These are phyloP conservation scores for Cherax destructor DNA, from an alignment of 1,140 invertebrate genomes.

Conservation along the genomic window DNA sequence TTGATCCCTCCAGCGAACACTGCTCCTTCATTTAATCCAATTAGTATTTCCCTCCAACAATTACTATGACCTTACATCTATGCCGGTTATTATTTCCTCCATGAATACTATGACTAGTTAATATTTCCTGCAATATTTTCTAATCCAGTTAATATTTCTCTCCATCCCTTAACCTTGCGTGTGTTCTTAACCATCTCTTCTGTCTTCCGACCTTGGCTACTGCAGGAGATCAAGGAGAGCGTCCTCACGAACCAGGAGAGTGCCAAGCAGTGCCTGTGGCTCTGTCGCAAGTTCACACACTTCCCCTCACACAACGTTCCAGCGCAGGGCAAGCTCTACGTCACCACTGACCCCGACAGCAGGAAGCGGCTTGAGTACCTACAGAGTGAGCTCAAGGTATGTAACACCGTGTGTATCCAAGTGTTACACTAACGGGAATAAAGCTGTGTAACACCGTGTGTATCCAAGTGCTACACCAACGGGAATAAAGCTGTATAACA, in stretches of 20 bases:
- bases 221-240: conserved; percentile 85
- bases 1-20: no score
- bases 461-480: no score
- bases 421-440: background rate
- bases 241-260: conserved; percentile 84
- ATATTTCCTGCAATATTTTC: no score
- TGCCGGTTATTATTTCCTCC: no score
- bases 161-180: no score
- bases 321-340: conserved; percentile 71
- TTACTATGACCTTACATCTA: no score
- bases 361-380: conserved; percentile 82
- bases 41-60: no score
- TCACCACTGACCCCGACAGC: conserved; percentile 79
- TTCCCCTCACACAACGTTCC: conserved; percentile 71
- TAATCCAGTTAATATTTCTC: no score
- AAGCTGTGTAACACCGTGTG: conserved; percentile 81
- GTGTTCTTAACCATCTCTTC: background rate
- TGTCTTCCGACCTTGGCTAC: background rate
- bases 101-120: no score
- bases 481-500: no score
- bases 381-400: conserved; percentile 83
- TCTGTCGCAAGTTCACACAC: conserved; percentile 79
- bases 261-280: conserved; percentile 85
- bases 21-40: no score
- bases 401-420: background rate